Base-by-base conservation (phyloP, 1,140 invertebrate genomes). In the Aphaenogaster ashmeadi region DNA sequence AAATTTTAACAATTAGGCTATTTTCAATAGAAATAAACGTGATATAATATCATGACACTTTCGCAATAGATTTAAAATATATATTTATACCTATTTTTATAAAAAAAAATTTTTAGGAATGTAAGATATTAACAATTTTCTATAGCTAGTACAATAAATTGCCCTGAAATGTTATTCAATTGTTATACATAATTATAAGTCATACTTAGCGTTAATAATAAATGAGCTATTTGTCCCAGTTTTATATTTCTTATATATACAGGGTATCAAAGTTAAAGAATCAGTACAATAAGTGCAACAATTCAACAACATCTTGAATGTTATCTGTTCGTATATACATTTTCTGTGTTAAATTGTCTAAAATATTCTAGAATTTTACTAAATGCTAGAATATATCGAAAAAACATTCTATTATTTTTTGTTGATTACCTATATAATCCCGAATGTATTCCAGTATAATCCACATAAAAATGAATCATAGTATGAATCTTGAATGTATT, bases 41-140 rank as follows among this genome's bases (percentile, higher is more conserved):
- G 36, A 67, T 52, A 52, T 21, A 74, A 54, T 8, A 11, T 74
- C 18, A 38, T 15, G 38, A 36, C 15, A 36, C 4, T 74, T 74
- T 50, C 13, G 36, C 41, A 54, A 62, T 9, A 47, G 41, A 47
- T 75, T 27, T 60, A 60, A 72, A 50, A 58, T 50, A 56, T 50
- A 69, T 58, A 56, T 15, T 41, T 54, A 69, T 44, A 38, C 2
- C 13, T 84, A 67, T 7, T 27, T 84, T 56, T 56, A 11, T 8
- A 62, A 74, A 84, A 79, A 74, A 84, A 72, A 74, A 74, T 47
- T 60, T 27, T 72, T 84, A 50, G 44, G 7, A 60, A 56, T 33
- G 11, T 56, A 74, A 74, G 36, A 75, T 56, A 56, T 74, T 52
- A 18, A 74, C 15, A 38, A 71, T 18, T 62, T 60, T 62, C 5